Percentiles rank a stretch among this genome's conserved stretches.
Conservation (phyloP, 2,797 vertebrate species). For the Cossypha niveicapilla region DNA sequence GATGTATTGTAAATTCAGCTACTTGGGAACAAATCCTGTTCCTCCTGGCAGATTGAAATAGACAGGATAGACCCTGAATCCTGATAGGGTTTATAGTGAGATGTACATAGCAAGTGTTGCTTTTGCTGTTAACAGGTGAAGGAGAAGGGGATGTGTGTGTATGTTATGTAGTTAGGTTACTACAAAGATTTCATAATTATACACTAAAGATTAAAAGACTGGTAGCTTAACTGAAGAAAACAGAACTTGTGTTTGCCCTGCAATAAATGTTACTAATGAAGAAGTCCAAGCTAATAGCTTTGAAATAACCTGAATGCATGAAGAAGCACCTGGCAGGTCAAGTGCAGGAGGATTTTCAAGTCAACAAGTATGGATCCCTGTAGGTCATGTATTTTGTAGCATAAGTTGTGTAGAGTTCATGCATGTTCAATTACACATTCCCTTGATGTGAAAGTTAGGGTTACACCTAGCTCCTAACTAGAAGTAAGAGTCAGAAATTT, state of each 20-base stretch:
- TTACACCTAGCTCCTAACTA: background rate
- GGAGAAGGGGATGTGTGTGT: rapidly evolving
- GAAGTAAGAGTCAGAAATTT: background rate
- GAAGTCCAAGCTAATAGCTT: background rate
- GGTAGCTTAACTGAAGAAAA: background rate
- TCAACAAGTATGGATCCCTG: background rate
- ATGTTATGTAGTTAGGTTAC: background rate
- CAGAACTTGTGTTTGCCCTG: background rate
- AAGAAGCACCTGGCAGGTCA: background rate
- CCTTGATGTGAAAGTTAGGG: background rate
- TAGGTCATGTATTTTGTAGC: background rate
- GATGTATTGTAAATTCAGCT: background rate
- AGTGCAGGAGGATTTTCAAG: background rate
- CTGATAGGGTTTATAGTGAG: background rate
- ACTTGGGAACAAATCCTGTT: background rate
- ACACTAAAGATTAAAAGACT: background rate
- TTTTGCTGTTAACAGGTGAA: background rate
- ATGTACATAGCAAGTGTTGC: background rate
- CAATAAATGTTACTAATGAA: background rate
- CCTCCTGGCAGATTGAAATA: background rate
- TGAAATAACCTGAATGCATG: background rate
- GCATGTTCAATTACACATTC: rapidly evolving
- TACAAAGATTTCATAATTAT: background rate
- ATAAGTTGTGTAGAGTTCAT: rapidly evolving
- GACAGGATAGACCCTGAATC: background rate